These are phyloP conservation scores for Alfaro cultratus DNA, from an alignment of 2,797 vertebrate species.

Conservation along the genomic window DNA sequence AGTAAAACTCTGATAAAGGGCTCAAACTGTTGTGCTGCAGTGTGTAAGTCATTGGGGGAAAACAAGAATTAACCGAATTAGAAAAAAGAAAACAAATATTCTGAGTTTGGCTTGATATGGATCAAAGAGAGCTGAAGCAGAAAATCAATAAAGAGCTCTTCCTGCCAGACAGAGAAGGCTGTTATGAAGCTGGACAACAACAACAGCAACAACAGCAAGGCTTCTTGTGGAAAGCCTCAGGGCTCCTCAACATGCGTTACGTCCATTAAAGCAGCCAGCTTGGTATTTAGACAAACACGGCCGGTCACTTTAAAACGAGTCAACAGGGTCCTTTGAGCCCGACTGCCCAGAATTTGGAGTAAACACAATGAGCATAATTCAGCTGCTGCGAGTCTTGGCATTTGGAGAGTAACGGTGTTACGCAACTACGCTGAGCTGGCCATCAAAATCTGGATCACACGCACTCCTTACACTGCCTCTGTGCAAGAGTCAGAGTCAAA, in stretches of 20 bases:
- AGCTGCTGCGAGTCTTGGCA: slow-evolving; percentile 63
- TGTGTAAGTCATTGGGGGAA: slow-evolving; percentile 19
- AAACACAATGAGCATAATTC: slow-evolving; percentile 66
- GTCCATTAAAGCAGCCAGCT: slow-evolving; percentile 9
- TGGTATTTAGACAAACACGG: slow-evolving; percentile 2
- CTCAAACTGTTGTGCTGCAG: slow-evolving; percentile 10
- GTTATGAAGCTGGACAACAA: slow-evolving; percentile 41
- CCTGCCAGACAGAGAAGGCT: slow-evolving; percentile 23
- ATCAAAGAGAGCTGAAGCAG: slow-evolving; percentile 47
- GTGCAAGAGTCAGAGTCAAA: slow-evolving; percentile 3
- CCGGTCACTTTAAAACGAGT: slow-evolving; percentile 28
- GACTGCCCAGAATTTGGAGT: slow-evolving; percentile 24
- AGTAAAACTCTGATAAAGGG: neutral
- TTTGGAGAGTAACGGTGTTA: slow-evolving; percentile 64
- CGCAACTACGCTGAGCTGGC: slow-evolving; percentile 57
- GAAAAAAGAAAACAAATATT: slow-evolving; percentile 17
- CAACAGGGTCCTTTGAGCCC: slow-evolving; percentile 29
- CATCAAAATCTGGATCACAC: slow-evolving; percentile 50
- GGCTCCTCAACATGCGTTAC: slow-evolving; percentile 25
- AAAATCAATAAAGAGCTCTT: slow-evolving; percentile 66
- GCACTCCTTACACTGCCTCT: slow-evolving; percentile 17
- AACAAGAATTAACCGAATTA: slow-evolving; percentile 35
- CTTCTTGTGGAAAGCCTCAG: slow-evolving; percentile 9
- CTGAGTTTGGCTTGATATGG: slow-evolving; percentile 35
- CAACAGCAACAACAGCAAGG: slow-evolving; percentile 24